These are phyloP conservation scores for Callosobruchus maculatus DNA, from an alignment of 2,888 invertebrate genomes.

Conservation along the genomic window DNA sequence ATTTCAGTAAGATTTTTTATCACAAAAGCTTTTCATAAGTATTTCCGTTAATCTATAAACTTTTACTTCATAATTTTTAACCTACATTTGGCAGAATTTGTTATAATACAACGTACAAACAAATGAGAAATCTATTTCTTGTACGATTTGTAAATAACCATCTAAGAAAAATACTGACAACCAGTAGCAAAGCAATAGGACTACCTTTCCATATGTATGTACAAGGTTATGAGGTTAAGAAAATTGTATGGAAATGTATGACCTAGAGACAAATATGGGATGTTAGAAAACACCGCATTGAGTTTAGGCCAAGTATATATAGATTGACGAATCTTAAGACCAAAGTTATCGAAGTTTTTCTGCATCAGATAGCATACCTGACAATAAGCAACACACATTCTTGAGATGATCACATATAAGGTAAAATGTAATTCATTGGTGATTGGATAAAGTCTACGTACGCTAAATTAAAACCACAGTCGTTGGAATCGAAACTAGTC, in stretches of 20 bases:
- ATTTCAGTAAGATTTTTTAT: constrained; percentile 23
- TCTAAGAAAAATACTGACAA: constrained; percentile 18
- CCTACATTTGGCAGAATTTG: constrained; percentile 29
- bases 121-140: constrained; percentile 5
- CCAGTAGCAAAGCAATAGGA: not conserved
- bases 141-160: constrained; percentile 13
- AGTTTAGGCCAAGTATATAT: too few species aligned
- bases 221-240: not conserved
- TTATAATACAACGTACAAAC: constrained; percentile 1
- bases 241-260: not conserved
- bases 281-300: too few species aligned
- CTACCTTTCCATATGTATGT: not conserved
- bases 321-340: too few species aligned
- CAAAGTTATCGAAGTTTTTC: too few species aligned
- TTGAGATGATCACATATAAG: too few species aligned
- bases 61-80: constrained; percentile 8
- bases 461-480: too few species aligned
- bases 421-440: too few species aligned
- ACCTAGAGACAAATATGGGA: too few species aligned
- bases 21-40: constrained; percentile 33
- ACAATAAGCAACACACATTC: too few species aligned
- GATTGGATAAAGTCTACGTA: too few species aligned
- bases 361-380: too few species aligned
- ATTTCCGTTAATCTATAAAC: constrained; percentile 22
- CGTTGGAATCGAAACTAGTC: too few species aligned